Evolutionary conservation across 2,797 vertebrate species (phyloP).

Genomic region (Sternotherus odoratus): DNA sequence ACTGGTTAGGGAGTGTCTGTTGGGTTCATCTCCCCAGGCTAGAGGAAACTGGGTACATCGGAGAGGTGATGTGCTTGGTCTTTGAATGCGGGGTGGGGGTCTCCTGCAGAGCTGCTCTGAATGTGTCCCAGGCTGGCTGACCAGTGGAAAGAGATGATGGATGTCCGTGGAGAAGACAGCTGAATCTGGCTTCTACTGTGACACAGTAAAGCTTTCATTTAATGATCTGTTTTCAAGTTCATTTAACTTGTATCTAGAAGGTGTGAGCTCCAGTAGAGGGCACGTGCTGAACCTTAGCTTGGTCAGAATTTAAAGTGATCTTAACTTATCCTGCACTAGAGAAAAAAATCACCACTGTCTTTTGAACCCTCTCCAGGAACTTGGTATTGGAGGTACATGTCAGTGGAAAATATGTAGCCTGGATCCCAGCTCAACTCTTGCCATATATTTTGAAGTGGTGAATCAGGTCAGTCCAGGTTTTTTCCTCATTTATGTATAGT

Average conservation of each 20-base stretch:
- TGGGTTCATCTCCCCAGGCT: background rate
- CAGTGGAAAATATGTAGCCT: conserved; percentile 97
- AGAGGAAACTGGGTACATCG: background rate
- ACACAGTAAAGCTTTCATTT: background rate
- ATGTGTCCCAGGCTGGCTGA: background rate
- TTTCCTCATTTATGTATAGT: background rate
- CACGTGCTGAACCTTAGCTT: background rate
- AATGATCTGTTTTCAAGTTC: background rate
- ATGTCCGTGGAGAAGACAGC: background rate
- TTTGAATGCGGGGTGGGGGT: background rate
- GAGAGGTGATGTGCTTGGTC: background rate
- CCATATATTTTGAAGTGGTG: conserved; percentile 95
- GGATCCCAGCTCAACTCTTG: conserved; percentile 91
- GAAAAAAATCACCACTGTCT: background rate
- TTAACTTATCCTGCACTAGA: background rate
- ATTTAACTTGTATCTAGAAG: background rate
- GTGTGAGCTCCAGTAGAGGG: background rate
- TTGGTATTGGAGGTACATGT: conserved; percentile 92
- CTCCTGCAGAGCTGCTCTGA: background rate
- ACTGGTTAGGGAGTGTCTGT: background rate
- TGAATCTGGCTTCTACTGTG: background rate
- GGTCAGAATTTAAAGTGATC: background rate
- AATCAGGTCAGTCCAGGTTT: conserved; percentile 88
- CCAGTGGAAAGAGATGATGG: background rate
- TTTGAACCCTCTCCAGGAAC: conserved; percentile 74